A percentile compares a stretch with the other conserved stretches of the same genome.
phyloP scores from a whole-genome alignment of 2,797 vertebrate genomes.

The Oophaga sylvatica region DNA sequence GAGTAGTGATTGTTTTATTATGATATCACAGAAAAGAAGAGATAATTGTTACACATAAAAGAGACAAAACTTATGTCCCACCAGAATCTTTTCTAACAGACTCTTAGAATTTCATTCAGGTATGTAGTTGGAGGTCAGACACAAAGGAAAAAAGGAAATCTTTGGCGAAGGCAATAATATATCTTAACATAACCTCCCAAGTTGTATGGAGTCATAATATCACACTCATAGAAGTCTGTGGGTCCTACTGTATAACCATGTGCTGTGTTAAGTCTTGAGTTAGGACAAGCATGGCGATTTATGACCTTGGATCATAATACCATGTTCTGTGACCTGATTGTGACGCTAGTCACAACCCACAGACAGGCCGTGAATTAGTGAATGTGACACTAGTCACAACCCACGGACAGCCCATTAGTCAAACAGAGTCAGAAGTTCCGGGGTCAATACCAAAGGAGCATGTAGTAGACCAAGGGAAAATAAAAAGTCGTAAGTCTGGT shows the following conservation, averaged over 20 bases:
- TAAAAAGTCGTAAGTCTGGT: no score
- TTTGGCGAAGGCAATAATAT: background rate
- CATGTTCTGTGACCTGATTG: no score
- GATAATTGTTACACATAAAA: constrained; percentile 47
- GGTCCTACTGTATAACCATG: background rate
- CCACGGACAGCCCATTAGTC: no score
- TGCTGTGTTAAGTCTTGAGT: background rate
- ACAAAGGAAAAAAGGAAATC: background rate
- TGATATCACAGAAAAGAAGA: constrained; percentile 23
- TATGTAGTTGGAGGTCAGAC: background rate
- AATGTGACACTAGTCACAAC: no score
- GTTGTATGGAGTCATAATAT: background rate
- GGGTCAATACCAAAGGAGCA: no score
- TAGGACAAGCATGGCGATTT: no score
- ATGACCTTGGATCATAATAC: no score
- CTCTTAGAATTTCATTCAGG: constrained; percentile 1
- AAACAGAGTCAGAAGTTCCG: no score
- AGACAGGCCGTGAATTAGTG: no score
- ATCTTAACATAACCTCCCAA: background rate
- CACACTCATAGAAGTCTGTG: background rate
- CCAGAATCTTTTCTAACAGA: background rate
- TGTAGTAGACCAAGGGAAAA: no score
- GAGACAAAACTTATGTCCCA: background rate
- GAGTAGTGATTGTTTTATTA: constrained; percentile 46
- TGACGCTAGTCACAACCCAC: no score